Percentiles rank a stretch among this genome's conserved stretches.
phyloP scores from a whole-genome alignment of 2,797 vertebrate genomes.

The Anniella stebbinsi region DNA sequence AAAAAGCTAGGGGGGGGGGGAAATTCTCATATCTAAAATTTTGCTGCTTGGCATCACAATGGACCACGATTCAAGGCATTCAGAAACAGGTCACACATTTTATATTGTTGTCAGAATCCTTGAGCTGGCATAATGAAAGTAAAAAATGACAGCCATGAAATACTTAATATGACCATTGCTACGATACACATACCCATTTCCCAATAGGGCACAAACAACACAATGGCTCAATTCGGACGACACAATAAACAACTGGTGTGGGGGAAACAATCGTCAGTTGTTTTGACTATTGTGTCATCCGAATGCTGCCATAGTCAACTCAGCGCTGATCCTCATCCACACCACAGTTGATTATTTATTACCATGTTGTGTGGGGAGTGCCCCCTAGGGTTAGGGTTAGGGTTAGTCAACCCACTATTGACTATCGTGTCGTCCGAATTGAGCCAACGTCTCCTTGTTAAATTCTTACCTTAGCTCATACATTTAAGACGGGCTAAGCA shows the following conservation, averaged over 20 bases:
- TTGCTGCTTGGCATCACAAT: conserved; percentile 43
- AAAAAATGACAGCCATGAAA: not conserved
- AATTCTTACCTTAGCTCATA: not conserved
- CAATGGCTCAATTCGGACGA: no score
- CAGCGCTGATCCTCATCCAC: no score
- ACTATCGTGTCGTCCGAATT: no score
- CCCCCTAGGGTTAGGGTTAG: no score
- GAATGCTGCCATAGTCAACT: no score
- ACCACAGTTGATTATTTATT: no score
- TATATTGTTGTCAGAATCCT: conserved; percentile 43
- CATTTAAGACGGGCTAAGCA: not conserved
- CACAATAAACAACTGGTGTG: no score
- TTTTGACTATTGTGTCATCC: no score
- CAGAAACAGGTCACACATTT: conserved; percentile 23
- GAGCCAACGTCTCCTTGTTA: not conserved
- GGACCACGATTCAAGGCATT: conserved; percentile 41
- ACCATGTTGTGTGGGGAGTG: no score
- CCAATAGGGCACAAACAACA: not conserved
- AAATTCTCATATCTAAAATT: conserved; percentile 25
- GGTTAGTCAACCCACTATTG: no score
- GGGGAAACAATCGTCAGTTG: no score
- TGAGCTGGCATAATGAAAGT: conserved; percentile 46
- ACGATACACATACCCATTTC: not conserved
- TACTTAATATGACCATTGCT: not conserved
- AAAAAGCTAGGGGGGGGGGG: conserved; percentile 44